Evolutionary conservation across 1,140 invertebrate genomes (phyloP).

Genomic region (Metopolophium dirhodum): DNA sequence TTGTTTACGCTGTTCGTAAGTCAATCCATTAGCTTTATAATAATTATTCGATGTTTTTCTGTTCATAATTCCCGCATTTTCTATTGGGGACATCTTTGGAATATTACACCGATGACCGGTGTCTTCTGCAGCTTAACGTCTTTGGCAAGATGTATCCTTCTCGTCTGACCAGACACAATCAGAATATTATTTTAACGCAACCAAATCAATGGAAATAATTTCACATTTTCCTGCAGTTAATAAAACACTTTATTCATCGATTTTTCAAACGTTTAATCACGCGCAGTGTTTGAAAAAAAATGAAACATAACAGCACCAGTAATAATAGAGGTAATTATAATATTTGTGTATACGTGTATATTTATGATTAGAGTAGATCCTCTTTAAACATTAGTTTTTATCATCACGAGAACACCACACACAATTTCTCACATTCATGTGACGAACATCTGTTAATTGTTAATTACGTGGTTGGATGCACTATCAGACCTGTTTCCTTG

Average conservation of each 20-base stretch:
- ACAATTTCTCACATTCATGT: not conserved
- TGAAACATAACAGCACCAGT: not conserved
- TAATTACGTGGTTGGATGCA: not conserved
- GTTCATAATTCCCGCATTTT: not conserved
- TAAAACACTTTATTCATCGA: not conserved
- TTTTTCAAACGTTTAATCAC: too few species aligned
- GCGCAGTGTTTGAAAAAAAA: not conserved
- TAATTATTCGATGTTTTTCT: not conserved
- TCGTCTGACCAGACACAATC: not conserved
- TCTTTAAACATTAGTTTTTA: not conserved
- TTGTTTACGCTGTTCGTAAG: too few species aligned
- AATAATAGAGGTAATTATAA: not conserved
- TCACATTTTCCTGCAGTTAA: not conserved
- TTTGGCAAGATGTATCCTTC: not conserved
- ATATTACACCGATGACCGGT: not conserved
- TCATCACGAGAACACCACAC: not conserved
- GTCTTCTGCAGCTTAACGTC: not conserved
- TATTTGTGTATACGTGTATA: not conserved
- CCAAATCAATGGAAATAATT: not conserved
- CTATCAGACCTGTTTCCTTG: not conserved
- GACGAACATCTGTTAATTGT: not conserved
- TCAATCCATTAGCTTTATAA: not conserved
- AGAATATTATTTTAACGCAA: not conserved
- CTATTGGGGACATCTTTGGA: not conserved
- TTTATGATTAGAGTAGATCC: not conserved